Evolutionary conservation across 2,888 invertebrate species (phyloP).

Genomic region (Morpho deidamia): DNA sequence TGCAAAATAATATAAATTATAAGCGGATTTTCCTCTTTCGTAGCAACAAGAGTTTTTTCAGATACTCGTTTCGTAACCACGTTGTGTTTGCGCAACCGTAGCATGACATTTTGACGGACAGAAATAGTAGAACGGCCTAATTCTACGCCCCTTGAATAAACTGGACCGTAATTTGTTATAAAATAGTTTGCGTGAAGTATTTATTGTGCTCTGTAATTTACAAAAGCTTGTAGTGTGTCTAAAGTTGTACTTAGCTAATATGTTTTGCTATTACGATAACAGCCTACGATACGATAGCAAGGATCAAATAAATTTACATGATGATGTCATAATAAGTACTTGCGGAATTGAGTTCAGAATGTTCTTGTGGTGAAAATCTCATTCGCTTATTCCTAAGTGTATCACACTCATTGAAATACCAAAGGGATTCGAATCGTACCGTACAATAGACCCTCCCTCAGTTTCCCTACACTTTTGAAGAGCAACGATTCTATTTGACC

Average conservation of each 20-base stretch:
- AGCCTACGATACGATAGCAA: no score
- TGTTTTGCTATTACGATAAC: no score
- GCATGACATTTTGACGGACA: conserved; percentile 69
- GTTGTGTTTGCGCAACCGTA: conserved; percentile 56
- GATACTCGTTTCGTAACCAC: conserved; percentile 34
- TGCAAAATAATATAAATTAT: no score
- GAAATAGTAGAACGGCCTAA: conserved; percentile 58
- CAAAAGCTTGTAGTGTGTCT: neutral
- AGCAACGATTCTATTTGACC: conserved; percentile 6
- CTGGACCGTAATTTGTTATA: conserved; percentile 14
- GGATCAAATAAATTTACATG: no score
- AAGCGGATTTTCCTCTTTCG: neutral
- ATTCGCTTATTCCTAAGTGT: no score
- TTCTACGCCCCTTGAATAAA: conserved; percentile 26
- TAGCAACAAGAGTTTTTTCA: neutral
- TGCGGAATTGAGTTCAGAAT: no score
- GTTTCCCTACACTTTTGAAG: conserved; percentile 4
- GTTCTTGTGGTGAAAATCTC: no score
- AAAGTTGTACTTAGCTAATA: no score
- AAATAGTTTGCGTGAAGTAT: neutral
- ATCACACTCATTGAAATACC: no score
- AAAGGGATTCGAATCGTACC: neutral
- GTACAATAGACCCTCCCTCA: neutral
- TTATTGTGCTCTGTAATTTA: conserved; percentile 1
- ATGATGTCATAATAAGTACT: no score